These are phyloP conservation scores for Ophion obscuratus DNA, from an alignment of 2,888 invertebrate genomes.

Conservation along the genomic window DNA sequence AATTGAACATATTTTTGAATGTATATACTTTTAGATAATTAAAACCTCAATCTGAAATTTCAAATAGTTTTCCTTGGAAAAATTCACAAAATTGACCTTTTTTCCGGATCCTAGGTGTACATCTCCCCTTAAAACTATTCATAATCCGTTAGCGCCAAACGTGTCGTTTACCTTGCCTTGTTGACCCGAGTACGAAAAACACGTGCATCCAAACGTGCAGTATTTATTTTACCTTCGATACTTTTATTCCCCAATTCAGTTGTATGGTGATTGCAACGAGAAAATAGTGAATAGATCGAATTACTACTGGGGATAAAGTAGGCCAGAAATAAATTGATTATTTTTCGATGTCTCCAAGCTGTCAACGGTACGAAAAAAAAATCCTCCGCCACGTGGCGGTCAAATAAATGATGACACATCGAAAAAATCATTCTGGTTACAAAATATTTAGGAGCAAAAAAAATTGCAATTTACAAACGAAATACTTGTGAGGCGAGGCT, in stretches of 20 bases:
- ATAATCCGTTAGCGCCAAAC: background rate
- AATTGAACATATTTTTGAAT: too few species aligned
- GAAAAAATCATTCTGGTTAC: background rate
- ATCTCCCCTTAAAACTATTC: too few species aligned
- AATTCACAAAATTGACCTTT: too few species aligned
- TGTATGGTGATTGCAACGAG: conserved; percentile 22
- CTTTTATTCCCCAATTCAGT: conserved; percentile 27
- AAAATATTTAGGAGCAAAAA: background rate
- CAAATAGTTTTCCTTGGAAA: too few species aligned
- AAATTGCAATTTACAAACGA: background rate
- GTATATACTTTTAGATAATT: too few species aligned
- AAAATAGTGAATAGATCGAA: background rate
- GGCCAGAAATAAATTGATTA: background rate
- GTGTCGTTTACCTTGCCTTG: conserved; percentile 35
- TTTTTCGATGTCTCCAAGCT: background rate
- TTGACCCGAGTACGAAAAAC: conserved; percentile 20
- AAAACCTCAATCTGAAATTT: too few species aligned
- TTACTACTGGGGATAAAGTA: background rate
- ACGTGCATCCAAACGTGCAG: background rate
- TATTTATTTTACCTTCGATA: conserved; percentile 21
- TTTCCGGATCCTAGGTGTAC: too few species aligned
- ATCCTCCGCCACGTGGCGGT: background rate
- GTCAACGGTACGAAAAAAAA: background rate
- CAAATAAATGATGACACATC: background rate
- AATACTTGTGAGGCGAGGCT: background rate